phyloP scores from a whole-genome alignment of 2,797 vertebrate species.

The Clamator glandarius region DNA sequence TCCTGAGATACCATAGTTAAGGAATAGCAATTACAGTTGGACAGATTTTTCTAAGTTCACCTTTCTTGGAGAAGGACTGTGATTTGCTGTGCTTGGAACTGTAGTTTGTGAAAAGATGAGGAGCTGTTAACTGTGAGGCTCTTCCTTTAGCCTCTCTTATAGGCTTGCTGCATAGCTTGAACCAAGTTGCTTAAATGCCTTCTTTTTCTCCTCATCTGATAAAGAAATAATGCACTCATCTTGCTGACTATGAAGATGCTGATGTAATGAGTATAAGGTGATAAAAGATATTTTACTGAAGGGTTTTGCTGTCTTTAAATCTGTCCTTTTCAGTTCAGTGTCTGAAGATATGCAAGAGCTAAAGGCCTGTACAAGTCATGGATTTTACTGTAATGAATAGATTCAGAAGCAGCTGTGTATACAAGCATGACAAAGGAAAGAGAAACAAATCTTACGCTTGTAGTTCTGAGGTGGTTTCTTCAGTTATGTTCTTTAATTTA shows the following conservation, averaged over 20 bases:
- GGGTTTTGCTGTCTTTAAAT: neutral
- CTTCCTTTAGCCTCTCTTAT: neutral
- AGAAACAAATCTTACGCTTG: neutral
- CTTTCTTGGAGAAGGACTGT: neutral
- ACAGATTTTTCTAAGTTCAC: neutral
- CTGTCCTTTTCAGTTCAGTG: constrained; percentile 7
- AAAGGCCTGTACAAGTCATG: neutral
- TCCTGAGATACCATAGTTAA: neutral
- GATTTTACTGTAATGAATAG: constrained; percentile 5
- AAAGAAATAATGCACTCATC: neutral
- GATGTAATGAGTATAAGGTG: neutral
- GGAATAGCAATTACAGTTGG: neutral
- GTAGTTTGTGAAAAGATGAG: neutral
- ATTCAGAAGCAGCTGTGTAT: constrained; percentile 17
- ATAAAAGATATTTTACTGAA: neutral
- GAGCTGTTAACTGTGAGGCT: neutral
- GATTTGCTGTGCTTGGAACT: neutral
- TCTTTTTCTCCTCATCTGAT: neutral
- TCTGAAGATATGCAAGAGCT: neutral
- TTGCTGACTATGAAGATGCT: neutral
- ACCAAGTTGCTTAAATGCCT: neutral
- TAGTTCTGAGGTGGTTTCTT: constrained; percentile 41
- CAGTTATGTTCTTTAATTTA: neutral
- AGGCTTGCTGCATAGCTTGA: neutral
- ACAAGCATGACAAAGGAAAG: neutral